These are phyloP conservation scores for Ormyrus labotus DNA, from an alignment of 2,888 invertebrate species.

Conservation along the genomic window DNA sequence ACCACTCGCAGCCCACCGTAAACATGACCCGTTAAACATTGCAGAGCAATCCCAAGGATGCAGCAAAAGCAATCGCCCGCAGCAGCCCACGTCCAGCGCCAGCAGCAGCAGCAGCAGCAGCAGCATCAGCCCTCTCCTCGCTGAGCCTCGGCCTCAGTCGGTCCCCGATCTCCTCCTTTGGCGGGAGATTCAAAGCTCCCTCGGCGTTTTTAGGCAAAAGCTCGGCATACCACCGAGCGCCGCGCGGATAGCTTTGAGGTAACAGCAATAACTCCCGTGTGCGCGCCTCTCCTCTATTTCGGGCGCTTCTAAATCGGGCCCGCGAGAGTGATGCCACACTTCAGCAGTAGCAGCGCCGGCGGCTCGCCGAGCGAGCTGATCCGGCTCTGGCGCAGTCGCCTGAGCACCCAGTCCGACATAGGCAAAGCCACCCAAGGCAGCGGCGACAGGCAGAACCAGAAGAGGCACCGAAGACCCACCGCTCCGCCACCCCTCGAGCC, in stretches of 20 bases:
- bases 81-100: too few species aligned
- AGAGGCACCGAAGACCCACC: slow-evolving; percentile 7
- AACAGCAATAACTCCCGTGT: slow-evolving; percentile 65
- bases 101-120: too few species aligned
- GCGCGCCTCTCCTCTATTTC: slow-evolving; percentile 66
- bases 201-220: slow-evolving; percentile 61
- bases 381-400: slow-evolving; percentile 70
- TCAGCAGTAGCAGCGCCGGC: slow-evolving; percentile 65
- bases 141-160: too few species aligned
- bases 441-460: not conserved
- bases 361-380: slow-evolving; percentile 59
- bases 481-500: slow-evolving; percentile 66
- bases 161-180: too few species aligned
- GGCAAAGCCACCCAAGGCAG: slow-evolving; percentile 45
- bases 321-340: slow-evolving; percentile 73
- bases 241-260: slow-evolving; percentile 60
- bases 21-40: too few species aligned
- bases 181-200: not conserved
- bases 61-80: too few species aligned
- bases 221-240: slow-evolving; percentile 60
- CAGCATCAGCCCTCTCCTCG: too few species aligned
- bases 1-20: too few species aligned
- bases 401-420: slow-evolving; percentile 54
- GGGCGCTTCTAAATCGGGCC: slow-evolving; percentile 70
- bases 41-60: too few species aligned